Evolutionary conservation across 2,888 invertebrate species (phyloP), one percentile per base, ranked within the genome.

Genomic region (Thereva unica): DNA sequence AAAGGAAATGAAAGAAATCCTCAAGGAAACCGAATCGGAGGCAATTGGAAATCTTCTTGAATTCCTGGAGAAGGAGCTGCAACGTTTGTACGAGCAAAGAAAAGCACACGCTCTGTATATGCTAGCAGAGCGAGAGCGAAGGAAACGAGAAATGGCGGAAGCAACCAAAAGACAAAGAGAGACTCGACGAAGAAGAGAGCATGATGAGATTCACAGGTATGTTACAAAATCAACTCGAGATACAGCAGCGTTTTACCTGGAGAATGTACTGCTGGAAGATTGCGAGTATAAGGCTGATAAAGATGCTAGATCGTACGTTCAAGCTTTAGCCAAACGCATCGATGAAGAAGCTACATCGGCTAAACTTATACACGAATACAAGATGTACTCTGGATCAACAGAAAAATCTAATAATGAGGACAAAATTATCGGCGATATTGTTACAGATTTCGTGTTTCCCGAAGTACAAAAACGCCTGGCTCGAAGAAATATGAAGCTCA

Each of bases 121-220:
- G 72, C 80, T 93, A 45, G 91, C 92, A 0, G 92, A 93, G 74
- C 83, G 90, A 40, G 90, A 92, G 73, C 85, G 92, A 70, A 83
- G 86, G 71, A 86, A 87, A 75, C 83, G 91, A 0, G 93, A 94
- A 78, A 92, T 93, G 0, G 88, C 86, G 6, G 93, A 93, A 78
- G 89, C 90, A 2, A 92, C 93, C 1, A 81, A 88, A 56, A 81
- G 92, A 23, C 92, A 94, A 77, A 85, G 85, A 56, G 93, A 94
- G 76, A 86, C 89, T 71, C 83, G 87, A 65, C 81, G 90, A 45
- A 82, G 92, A 5, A 77, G 85, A 5, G 89, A 92, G 74, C 89
- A 91, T 71, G 92, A 93, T 72, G 89, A 92, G 78, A 87, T 93
- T 76, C 93, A 92, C 76, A 88, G 87, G 77, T 88, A 90, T 80